phyloP scores from a whole-genome alignment of 1,140 invertebrate species.

The Drosophila ficusphila region DNA sequence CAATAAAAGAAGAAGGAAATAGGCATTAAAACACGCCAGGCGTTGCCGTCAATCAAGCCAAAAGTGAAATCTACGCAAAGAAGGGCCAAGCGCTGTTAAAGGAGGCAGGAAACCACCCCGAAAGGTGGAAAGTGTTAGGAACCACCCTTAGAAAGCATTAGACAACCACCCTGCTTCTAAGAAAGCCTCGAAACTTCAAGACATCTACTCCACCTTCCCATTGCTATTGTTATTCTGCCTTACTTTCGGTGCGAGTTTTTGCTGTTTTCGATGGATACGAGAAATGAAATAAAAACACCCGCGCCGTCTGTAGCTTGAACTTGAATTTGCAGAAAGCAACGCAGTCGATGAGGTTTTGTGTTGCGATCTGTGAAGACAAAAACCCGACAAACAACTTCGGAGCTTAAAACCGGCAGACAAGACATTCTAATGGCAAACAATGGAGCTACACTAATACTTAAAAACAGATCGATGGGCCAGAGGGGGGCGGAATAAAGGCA shows the following conservation, averaged over 20 bases:
- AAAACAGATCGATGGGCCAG: conserved; percentile 19
- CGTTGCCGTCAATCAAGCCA: conserved; percentile 65
- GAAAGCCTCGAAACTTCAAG: conserved; percentile 46
- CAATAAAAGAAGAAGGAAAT: conserved; percentile 39
- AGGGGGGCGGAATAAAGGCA: not conserved
- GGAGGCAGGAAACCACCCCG: conserved; percentile 23
- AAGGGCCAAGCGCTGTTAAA: conserved; percentile 35
- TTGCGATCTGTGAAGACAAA: conserved; percentile 17
- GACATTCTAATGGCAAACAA: conserved; percentile 77
- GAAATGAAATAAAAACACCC: conserved; percentile 29
- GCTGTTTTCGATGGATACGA: conserved; percentile 5
- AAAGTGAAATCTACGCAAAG: conserved; percentile 42
- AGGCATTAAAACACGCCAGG: conserved; percentile 60
- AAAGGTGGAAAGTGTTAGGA: conserved; percentile 22
- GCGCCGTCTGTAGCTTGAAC: conserved; percentile 54
- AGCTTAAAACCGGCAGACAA: conserved; percentile 60
- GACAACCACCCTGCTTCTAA: conserved; percentile 52
- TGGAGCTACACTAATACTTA: conserved; percentile 34
- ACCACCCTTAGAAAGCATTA: conserved; percentile 52
- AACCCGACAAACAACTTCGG: conserved; percentile 74
- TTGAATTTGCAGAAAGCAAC: conserved; percentile 61
- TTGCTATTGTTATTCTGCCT: conserved; percentile 16
- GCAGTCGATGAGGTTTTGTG: conserved; percentile 2
- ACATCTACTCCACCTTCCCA: conserved; percentile 45
- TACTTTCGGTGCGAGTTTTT: not conserved